These are phyloP conservation scores for Oxyura jamaicensis DNA, from an alignment of 2,113 vertebrate species.

Conservation along the genomic window DNA sequence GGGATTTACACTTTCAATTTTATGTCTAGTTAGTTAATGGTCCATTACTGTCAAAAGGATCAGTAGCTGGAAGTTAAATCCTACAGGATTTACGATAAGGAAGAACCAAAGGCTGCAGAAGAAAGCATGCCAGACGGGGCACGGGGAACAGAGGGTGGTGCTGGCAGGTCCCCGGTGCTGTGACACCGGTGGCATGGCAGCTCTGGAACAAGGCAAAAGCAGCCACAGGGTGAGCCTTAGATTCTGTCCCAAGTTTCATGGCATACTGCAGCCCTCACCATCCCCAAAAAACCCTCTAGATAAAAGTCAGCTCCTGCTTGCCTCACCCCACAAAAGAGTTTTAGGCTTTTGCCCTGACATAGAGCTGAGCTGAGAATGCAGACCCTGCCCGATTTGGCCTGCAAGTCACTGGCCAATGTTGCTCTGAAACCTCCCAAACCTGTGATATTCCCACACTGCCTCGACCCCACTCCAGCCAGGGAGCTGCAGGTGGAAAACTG, in stretches of 20 bases:
- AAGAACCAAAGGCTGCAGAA: neutral
- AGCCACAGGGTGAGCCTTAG: too few species aligned
- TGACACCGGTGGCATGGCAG: neutral
- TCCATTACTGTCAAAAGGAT: conserved; percentile 74
- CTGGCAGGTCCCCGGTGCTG: neutral
- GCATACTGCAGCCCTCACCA: neutral
- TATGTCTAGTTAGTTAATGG: conserved; percentile 72
- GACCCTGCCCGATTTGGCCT: neutral
- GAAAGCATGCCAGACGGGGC: neutral
- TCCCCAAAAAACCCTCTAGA: neutral
- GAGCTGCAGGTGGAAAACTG: neutral
- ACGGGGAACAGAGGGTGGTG: neutral
- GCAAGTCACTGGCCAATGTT: neutral
- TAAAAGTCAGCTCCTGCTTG: neutral
- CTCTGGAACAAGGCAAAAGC: neutral
- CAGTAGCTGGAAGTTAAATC: conserved; percentile 61
- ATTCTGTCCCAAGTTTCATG: too few species aligned
- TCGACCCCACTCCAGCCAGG: neutral
- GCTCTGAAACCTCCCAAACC: neutral
- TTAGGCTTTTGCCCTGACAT: neutral
- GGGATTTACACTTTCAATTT: conserved; percentile 70
- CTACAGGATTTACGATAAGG: conserved; percentile 51
- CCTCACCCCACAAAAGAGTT: neutral
- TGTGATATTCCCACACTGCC: neutral
- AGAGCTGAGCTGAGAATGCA: neutral